Evolutionary conservation across 2,888 invertebrate species (phyloP), one percentile per base, ranked within the genome.

Genomic region (Carterocephalus palaemon): DNA sequence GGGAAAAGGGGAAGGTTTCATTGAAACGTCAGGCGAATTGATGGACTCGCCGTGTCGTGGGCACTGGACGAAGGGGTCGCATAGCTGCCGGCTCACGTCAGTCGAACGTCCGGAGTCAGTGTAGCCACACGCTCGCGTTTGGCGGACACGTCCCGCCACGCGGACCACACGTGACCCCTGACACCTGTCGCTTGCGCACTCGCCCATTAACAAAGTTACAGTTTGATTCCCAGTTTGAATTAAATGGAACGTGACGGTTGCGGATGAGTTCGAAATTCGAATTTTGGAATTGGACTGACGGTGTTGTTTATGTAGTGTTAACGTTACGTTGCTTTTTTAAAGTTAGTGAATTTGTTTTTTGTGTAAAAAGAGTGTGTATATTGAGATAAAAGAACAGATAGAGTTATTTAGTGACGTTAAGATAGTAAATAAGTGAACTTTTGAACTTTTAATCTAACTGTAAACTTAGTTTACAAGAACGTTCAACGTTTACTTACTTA

Each of bases 21-120:
- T 79, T 81, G 80, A 79, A 79, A 79, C 78, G 84, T 84, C 83
- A 82, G 69, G 72, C 67, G 63, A 75, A 85, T 85, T 84, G 84
- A 84, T 84, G 84, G 79, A 74, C 73, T 70, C 60, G 75, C 71
- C 71, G 71, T 75, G 73, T 42, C 42, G 76, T 82, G 83, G 76
- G 81, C 83, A 79, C 74, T 75, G 75, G 78, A 75, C 75, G 78
- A 69, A 67, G 74, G 75, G 79, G 70, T 77, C 70, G 72, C 70
- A 68, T n/a, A n/a, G n/a, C 68, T 70, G 69, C 60, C 62, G 63
- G 63, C 59, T 67, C 70, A 74, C 79, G 82, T 77, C 80, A 82
- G 80, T 80, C 67, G 73, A 68, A 74, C 76, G 76, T 75, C 70
- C 77, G 84, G 70, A 75, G 71, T 74, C 76, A 74, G 62, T 74